Percentiles rank a stretch among this genome's conserved stretches.
phyloP scores from a whole-genome alignment of 2,888 invertebrate genomes.

The Leucophenga montana region DNA sequence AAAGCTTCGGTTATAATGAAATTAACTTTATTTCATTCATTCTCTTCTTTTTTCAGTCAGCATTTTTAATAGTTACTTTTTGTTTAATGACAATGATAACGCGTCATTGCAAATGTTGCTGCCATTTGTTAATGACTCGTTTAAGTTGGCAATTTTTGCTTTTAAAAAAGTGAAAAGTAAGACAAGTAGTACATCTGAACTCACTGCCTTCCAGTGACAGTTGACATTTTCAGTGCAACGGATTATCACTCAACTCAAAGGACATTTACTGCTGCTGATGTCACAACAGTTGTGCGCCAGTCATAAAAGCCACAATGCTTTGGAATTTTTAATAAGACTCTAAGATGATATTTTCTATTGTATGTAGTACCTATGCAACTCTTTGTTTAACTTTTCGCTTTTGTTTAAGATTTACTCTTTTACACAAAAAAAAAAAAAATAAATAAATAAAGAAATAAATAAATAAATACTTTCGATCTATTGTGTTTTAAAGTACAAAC shows the following conservation, averaged over 20 bases:
- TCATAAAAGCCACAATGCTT: background rate
- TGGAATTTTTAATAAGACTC: conserved; percentile 12
- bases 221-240: background rate
- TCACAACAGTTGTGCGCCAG: background rate
- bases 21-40: too few relatives aligned
- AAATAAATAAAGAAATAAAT: too few relatives aligned
- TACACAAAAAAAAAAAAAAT: too few relatives aligned
- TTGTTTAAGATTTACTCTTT: background rate
- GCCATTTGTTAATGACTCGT: background rate
- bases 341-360: background rate
- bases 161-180: background rate
- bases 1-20: too few relatives aligned
- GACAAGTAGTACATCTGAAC: background rate
- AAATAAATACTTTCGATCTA: conserved; percentile 22
- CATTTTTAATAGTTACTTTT: background rate
- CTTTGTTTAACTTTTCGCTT: background rate
- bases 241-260: background rate
- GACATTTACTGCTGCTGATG: background rate
- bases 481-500: background rate
- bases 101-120: conserved; percentile 8
- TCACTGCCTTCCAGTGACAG: background rate
- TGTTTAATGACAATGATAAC: conserved; percentile 2
- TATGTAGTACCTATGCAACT: background rate
- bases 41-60: background rate
- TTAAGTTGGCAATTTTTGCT: background rate